Percentiles rank a stretch among this genome's conserved stretches.
These are phyloP conservation scores for Caenorhabditis drosophilae DNA, from an alignment of 2,888 invertebrate genomes.

Conservation along the genomic window DNA sequence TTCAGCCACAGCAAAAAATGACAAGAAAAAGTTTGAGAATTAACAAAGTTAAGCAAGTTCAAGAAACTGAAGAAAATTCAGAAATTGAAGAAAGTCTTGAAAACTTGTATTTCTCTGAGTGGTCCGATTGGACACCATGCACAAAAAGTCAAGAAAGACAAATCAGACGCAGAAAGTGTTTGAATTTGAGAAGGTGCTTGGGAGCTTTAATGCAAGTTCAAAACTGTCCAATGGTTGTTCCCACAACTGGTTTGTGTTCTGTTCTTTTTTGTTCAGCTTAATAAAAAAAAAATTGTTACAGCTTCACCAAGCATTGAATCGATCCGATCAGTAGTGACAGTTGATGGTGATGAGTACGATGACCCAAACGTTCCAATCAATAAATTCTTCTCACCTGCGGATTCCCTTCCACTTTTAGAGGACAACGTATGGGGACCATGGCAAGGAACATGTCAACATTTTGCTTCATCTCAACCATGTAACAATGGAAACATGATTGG, in stretches of 20 bases:
- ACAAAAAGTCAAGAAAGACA: constrained; percentile 63
- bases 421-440: constrained; percentile 64
- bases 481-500: constrained; percentile 66
- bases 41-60: constrained; percentile 1
- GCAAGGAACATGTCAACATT: constrained; percentile 65
- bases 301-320: constrained; percentile 19
- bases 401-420: constrained; percentile 8
- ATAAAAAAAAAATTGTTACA: constrained; percentile 4
- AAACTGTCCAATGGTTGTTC: constrained; percentile 46
- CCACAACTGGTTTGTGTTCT: constrained; percentile 17
- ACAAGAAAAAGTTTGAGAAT: constrained; percentile 1
- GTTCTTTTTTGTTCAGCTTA: neutral
- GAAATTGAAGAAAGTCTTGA: constrained; percentile 8
- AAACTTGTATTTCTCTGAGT: constrained; percentile 66
- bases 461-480: constrained; percentile 67
- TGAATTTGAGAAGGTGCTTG: constrained; percentile 60
- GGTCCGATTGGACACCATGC: constrained; percentile 67
- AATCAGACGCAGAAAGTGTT: constrained; percentile 65
- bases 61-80: constrained; percentile 16
- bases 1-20: no score
- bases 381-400: constrained; percentile 14
- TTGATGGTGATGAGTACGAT: constrained; percentile 34
- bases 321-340: constrained; percentile 26
- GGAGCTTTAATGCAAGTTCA: constrained; percentile 62
- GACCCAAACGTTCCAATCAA: constrained; percentile 17